phyloP scores from a whole-genome alignment of 53 echinoderm and acorn worm genomes.

The Zoroaster sp. region DNA sequence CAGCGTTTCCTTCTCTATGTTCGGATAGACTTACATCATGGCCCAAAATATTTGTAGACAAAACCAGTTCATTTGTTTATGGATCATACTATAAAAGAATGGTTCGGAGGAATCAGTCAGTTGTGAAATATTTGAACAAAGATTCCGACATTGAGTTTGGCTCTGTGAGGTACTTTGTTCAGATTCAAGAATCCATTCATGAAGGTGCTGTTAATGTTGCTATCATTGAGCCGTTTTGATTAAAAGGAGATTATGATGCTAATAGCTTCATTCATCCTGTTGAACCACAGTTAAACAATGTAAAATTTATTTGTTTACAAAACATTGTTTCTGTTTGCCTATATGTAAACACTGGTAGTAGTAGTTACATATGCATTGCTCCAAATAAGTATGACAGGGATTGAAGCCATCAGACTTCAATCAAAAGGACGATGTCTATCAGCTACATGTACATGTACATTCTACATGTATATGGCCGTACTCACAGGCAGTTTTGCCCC shows the following conservation, averaged over 20 bases:
- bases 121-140: constrained; percentile 10
- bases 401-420: not conserved
- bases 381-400: constrained; percentile 33
- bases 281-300: not conserved
- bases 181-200: not conserved
- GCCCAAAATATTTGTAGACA: not conserved
- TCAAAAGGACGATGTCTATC: no score
- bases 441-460: no score
- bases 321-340: constrained; percentile 30
- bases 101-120: constrained; percentile 11
- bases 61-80: constrained; percentile 47
- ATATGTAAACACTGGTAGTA: constrained; percentile 17
- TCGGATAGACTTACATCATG: not conserved
- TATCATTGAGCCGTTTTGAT: not conserved
- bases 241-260: not conserved
- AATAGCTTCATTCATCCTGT: constrained; percentile 34
- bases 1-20: not conserved
- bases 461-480: no score
- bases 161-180: constrained; percentile 37
- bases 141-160: constrained; percentile 8
- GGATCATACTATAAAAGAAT: constrained; percentile 31
- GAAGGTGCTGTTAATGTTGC: not conserved
- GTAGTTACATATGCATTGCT: not conserved
- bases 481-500: no score
- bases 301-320: constrained; percentile 13